Conservation (phyloP, 2,113 vertebrate genomes). For the Tragelaphus strepsiceros region DNA sequence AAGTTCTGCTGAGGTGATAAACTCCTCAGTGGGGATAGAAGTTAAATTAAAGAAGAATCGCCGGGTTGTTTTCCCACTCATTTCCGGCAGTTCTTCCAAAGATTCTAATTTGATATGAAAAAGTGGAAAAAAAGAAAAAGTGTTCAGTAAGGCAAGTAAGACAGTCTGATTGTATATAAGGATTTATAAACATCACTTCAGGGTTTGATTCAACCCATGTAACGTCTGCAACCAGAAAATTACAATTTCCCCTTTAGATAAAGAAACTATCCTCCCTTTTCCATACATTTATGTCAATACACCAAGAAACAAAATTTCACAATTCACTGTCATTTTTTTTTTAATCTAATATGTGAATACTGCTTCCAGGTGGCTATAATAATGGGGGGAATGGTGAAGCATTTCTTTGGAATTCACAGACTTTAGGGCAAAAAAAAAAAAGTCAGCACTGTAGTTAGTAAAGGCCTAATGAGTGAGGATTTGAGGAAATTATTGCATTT, state of each 20-base stretch:
- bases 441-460: constrained; percentile 49
- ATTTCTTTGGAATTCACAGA: constrained; percentile 71
- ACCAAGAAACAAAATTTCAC: constrained; percentile 41
- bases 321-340: constrained; percentile 38
- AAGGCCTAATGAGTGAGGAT: constrained; percentile 68
- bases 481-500: constrained; percentile 64
- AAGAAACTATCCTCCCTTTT: background rate
- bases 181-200: background rate
- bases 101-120: constrained; percentile 84
- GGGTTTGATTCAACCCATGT: background rate
- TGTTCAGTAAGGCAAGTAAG: constrained; percentile 52
- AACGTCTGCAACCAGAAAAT: background rate
- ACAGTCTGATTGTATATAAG: background rate
- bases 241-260: constrained; percentile 16
- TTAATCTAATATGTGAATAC: background rate
- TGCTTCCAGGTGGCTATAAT: constrained; percentile 69
- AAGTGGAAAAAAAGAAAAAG: constrained; percentile 27
- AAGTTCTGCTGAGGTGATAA: constrained; percentile 95
- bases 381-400: constrained; percentile 51
- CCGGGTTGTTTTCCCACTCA: constrained; percentile 89
- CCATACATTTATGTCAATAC: background rate
- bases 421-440: constrained; percentile 55
- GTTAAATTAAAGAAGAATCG: constrained; percentile 98
- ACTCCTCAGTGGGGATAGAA: constrained; percentile 91
- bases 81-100: constrained; percentile 92